Base-by-base conservation (phyloP, 2,888 invertebrate species). In the Habrosyne pyritoides region DNA sequence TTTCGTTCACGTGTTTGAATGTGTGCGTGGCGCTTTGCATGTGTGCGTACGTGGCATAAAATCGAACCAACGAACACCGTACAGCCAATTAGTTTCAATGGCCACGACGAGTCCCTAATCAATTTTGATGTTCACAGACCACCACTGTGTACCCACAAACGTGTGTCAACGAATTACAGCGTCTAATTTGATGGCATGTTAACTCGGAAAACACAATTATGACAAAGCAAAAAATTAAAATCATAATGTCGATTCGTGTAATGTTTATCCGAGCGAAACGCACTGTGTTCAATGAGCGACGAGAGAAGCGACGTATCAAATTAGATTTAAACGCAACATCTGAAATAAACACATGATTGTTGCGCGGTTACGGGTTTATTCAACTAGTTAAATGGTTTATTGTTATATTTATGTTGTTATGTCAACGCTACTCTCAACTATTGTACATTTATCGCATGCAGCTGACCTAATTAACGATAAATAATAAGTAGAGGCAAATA, bases 51-150 rank as follows among this genome's bases (percentile, higher is more conserved):
- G 73, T 71, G 69, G 71, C 77, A 78, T 78, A 42, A 42, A 42
- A 18, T 42, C 79, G 79, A 79, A 83, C 81, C 80, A 73, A 71
- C 67, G 65, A 60, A 67, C 81, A 83, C 82, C 79, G 79, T 75
- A 82, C 79, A 75, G 86, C 84, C 87, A 87, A 89, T 89, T 84
- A 89, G 85, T 81, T 81, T 79, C 86, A 84, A 90, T 90, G 88
- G 86, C 89, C 89, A 88, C 80, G 83, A 86, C 80, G 69, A 61
- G 62, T 18, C 71, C 75, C 76, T 82, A 79, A 79, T 71, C 60
- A 82, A 83, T 82, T 82, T 83, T 72, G 75, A 73, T 71, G 64
- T 60, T 53, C 47, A 56, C 47, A 69, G 64, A n/a, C 33, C 66
- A 64, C 3, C 24, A 24, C 3, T 5, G 24, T 24, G 58, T 64